Base-by-base conservation (phyloP, 2,888 invertebrate species). In the Drosophila nigricruria region DNA sequence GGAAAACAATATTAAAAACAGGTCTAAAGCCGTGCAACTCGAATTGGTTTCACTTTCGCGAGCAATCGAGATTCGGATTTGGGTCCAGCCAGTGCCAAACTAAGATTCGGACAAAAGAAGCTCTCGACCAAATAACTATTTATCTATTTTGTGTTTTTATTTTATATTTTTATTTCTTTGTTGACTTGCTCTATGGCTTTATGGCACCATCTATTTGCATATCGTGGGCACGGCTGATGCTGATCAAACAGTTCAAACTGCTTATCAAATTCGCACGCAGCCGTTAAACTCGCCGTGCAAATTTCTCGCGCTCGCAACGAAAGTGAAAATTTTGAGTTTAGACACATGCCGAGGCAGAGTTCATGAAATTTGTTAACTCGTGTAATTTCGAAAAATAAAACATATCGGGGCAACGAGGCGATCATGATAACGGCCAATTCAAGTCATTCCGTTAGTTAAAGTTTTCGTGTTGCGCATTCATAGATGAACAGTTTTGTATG, bases 301-400 rank as follows among this genome's bases (percentile, higher is more conserved):
- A 73, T 76, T 77, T 85, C 73, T 75, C 77, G 82, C 73, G 75
- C 67, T 77, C 59, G 73, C 79, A 82, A 88, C 65, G 88, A 85
- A 85, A 85, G 88, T 88, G 86, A 88, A 85, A 88, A 79, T 61
- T 53, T n/a, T n/a, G n/a, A n/a, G 25, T 52, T 53, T 16, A 49
- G 63, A 43, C 32, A 20, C 9, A 30, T 14, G 30, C 34, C 14
- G 27, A 34, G 64, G 30, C 34, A 36, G 23, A 54, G 54, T 34
- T 69, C 58, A 34, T 56, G 49, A 59, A 30, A 66, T 60, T 65
- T 63, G 49, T 45, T 49, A 57, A 69, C 52, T 56, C 58, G 72
- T 70, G 72, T 65, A 58, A 71, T 73, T 70, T 70, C 38, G 25
- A 60, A 65, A 65, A 67, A 56, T 34, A 66, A 64, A 61, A 53